Evolutionary conservation across 2,888 invertebrate species (phyloP).

Genomic region (Galeopsomyia nigrocyanea): DNA sequence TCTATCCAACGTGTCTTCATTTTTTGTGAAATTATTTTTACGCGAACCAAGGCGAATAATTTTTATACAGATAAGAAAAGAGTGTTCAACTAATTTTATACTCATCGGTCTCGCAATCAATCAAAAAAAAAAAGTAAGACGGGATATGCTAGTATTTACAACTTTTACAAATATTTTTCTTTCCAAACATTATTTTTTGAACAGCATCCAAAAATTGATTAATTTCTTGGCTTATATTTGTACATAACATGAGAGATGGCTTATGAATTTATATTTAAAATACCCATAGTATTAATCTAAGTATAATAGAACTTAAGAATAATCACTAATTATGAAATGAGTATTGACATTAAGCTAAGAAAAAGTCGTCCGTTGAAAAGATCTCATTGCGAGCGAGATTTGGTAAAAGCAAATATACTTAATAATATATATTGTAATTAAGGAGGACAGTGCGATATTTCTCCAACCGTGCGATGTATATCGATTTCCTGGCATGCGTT

Average conservation of each 20-base stretch:
- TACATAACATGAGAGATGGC: conserved; percentile 34
- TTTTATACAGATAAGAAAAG: too few relatives aligned
- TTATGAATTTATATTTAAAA: conserved; percentile 38
- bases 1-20: too few relatives aligned
- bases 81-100: too few relatives aligned
- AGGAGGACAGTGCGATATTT: conserved; percentile 46
- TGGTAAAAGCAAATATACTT: not conserved
- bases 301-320: conserved; percentile 27
- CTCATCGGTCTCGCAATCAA: too few relatives aligned
- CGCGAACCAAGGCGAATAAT: too few relatives aligned
- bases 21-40: too few relatives aligned
- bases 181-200: too few relatives aligned
- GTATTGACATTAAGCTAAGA: conserved; percentile 24
- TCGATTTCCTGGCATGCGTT: conserved; percentile 25
- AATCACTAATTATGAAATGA: conserved; percentile 24
- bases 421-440: not conserved
- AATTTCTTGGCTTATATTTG: conserved; percentile 24
- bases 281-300: conserved; percentile 28
- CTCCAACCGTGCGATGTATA: conserved; percentile 39
- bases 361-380: conserved; percentile 37
- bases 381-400: conserved; percentile 35
- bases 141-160: too few relatives aligned
- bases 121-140: too few relatives aligned
- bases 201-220: not conserved
- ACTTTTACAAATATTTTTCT: too few relatives aligned